Percentiles rank a stretch among this genome's conserved stretches.
Conservation (phyloP, 2,797 vertebrate genomes). For the Nannoperca obscura region DNA sequence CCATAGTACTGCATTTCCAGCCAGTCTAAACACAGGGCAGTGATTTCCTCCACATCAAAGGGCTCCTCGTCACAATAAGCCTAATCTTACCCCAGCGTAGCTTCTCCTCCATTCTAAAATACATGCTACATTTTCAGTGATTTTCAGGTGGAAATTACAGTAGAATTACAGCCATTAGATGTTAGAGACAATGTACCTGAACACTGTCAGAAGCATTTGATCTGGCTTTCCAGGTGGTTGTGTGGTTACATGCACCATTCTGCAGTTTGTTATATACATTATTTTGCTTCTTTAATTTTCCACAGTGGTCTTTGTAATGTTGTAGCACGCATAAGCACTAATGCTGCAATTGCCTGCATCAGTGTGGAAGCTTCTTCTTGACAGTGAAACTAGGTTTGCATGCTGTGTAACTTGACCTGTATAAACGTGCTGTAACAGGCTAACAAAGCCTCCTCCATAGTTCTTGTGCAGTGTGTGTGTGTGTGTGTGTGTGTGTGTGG, state of each 20-base stretch:
- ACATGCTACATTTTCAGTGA: not conserved
- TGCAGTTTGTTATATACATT: not conserved
- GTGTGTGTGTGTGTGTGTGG: conserved; percentile 14
- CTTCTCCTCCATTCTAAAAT: conserved; percentile 8
- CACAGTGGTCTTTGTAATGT: conserved; percentile 4
- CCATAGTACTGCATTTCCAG: conserved; percentile 40
- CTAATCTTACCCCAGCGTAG: conserved; percentile 22
- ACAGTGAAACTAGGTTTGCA: conserved; percentile 27
- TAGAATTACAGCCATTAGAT: not conserved
- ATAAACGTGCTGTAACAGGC: conserved; percentile 56
- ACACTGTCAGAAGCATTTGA: not conserved
- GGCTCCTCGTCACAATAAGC: conserved; percentile 15
- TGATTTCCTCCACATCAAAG: conserved; percentile 53
- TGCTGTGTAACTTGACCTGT: conserved; percentile 36
- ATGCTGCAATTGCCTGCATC: conserved; percentile 2
- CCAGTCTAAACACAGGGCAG: conserved; percentile 45
- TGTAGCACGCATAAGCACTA: not conserved
- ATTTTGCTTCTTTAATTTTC: not conserved
- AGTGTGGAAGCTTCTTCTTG: conserved; percentile 3
- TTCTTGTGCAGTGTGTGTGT: conserved; percentile 41
- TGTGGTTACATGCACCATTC: not conserved
- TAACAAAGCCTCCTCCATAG: conserved; percentile 27
- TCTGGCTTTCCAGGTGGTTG: not conserved
- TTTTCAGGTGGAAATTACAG: conserved; percentile 11
- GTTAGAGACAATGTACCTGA: not conserved